A percentile compares a stretch with the other conserved stretches of the same genome.
Evolutionary conservation across 1,140 invertebrate genomes (phyloP).

Genomic region (Delia radicum): DNA sequence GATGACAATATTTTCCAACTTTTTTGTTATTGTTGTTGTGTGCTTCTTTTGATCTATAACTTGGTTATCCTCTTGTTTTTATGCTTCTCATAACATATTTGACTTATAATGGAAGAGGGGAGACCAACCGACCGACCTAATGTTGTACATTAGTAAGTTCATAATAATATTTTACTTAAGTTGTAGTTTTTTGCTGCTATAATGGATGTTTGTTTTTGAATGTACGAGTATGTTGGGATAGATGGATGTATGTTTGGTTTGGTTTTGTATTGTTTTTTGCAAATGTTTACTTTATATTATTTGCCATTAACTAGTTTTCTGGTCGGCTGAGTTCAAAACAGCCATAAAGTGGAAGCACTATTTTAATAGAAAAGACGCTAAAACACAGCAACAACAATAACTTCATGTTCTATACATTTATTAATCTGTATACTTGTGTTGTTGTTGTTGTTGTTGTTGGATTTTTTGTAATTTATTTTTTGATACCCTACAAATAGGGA

Average conservation of each 20-base stretch:
- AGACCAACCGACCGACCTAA: not conserved
- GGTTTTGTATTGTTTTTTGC: not conserved
- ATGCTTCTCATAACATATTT: not conserved
- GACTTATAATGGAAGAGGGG: not conserved
- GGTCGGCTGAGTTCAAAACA: constrained; percentile 53
- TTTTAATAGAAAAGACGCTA: not conserved
- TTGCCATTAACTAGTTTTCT: constrained; percentile 51
- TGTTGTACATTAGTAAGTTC: not conserved
- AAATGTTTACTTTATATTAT: constrained; percentile 20
- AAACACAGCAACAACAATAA: not conserved
- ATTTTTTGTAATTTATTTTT: not conserved
- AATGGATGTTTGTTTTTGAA: not conserved
- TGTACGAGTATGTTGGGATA: not conserved
- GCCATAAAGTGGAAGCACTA: constrained; percentile 2
- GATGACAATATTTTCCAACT: not conserved
- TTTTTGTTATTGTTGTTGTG: not conserved
- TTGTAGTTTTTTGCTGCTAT: not conserved
- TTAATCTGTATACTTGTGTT: constrained; percentile 55
- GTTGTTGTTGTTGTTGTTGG: not conserved
- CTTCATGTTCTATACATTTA: constrained; percentile 37
- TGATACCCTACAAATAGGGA: not conserved
- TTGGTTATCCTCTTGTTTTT: not conserved
- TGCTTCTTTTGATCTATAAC: not conserved
- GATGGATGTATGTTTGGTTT: not conserved
- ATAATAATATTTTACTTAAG: not conserved